These are phyloP conservation scores for Hypomecis atomaria DNA, from an alignment of 2,888 invertebrate genomes.

Conservation along the genomic window DNA sequence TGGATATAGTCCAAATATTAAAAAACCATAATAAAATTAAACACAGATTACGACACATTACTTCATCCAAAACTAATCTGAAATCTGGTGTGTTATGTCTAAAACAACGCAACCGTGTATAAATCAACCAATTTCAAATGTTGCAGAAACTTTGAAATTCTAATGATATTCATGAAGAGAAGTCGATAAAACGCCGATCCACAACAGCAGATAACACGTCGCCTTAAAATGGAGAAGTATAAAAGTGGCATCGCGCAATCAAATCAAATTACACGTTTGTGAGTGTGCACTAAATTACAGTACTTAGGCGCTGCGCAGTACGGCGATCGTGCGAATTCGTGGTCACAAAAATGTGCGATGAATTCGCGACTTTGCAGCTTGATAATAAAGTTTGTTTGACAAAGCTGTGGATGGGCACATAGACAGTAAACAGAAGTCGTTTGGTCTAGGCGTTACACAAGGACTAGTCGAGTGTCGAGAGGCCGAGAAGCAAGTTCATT, in stretches of 20 bases:
- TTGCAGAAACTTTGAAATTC: slow-evolving; percentile 12
- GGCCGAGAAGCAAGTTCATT: slow-evolving; percentile 53
- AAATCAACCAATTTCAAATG: slow-evolving; percentile 1
- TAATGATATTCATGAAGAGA: slow-evolving; percentile 15
- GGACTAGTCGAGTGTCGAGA: slow-evolving; percentile 29
- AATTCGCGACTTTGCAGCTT: slow-evolving; percentile 1
- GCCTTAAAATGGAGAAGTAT: not conserved
- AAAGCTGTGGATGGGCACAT: slow-evolving; percentile 8
- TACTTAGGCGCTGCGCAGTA: slow-evolving; percentile 1
- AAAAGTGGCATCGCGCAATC: slow-evolving; percentile 13
- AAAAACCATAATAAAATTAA: not conserved
- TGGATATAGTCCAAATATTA: too few relatives aligned
- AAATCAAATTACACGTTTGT: slow-evolving; percentile 18
- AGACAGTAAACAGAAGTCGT: slow-evolving; percentile 27
- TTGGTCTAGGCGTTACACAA: slow-evolving; percentile 43
- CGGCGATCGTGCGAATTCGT: slow-evolving; percentile 11
- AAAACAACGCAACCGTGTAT: slow-evolving; percentile 2
- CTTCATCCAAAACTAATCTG: not conserved
- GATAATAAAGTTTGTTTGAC: not conserved
- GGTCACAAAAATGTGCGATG: not conserved
- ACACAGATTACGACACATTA: not conserved
- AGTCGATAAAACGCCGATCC: slow-evolving; percentile 5
- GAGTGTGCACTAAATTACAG: slow-evolving; percentile 23
- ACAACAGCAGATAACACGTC: slow-evolving; percentile 4
- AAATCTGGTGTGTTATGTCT: not conserved